phyloP scores from a whole-genome alignment of 2,888 invertebrate species.

The Leptopilina drosophilae region DNA sequence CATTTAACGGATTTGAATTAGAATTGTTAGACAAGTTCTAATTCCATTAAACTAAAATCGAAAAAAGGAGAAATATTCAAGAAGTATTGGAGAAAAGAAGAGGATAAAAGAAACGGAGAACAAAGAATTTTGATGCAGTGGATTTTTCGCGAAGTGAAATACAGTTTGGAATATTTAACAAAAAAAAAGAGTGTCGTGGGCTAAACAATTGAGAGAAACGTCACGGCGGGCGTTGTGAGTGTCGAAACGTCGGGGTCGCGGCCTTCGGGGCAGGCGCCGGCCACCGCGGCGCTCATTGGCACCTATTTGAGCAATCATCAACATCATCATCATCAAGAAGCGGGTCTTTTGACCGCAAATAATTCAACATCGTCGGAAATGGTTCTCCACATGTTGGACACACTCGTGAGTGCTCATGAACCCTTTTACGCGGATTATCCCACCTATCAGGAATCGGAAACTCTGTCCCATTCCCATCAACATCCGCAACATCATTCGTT shows the following conservation, averaged over 20 bases:
- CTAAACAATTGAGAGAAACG: conserved; percentile 60
- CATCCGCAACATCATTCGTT: conserved; percentile 75
- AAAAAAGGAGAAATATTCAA: too few species aligned
- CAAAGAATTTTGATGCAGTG: too few species aligned
- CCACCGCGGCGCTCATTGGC: conserved; percentile 66
- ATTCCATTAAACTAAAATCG: too few species aligned
- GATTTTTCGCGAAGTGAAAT: too few species aligned
- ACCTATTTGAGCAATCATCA: conserved; percentile 57
- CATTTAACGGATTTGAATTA: too few species aligned
- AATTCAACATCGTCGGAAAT: conserved; percentile 81
- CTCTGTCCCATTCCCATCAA: conserved; percentile 53
- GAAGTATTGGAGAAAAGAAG: too few species aligned
- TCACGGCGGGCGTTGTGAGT: conserved; percentile 76
- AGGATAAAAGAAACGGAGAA: too few species aligned
- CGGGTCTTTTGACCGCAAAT: conserved; percentile 49
- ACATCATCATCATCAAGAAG: conserved; percentile 45
- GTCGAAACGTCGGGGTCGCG: conserved; percentile 75
- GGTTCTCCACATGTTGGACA: conserved; percentile 86
- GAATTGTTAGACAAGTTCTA: too few species aligned
- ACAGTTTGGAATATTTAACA: too few species aligned
- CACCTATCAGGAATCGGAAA: conserved; percentile 73
- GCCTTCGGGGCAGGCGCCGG: conserved; percentile 72
- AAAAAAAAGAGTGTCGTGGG: conserved; percentile 39
- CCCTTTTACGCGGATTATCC: conserved; percentile 85
- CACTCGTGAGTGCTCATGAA: conserved; percentile 82